Evolutionary conservation across 2,888 invertebrate genomes (phyloP).

Genomic region (Zeuzera pyrina): DNA sequence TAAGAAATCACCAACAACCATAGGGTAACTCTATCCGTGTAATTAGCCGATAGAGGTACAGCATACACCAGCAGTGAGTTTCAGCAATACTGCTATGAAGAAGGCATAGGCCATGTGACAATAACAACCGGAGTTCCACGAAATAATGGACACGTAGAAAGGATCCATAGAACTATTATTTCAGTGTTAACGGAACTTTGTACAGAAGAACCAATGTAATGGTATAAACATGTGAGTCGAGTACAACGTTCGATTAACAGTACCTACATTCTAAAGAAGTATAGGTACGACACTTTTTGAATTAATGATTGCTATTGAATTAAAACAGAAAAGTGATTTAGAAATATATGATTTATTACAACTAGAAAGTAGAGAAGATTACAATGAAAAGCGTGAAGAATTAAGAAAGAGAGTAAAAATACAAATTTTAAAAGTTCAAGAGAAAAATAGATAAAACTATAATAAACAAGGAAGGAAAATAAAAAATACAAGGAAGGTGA

Average conservation of each 20-base stretch:
- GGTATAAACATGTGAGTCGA: conserved; percentile 19
- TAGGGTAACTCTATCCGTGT: conserved; percentile 33
- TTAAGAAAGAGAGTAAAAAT: conserved; percentile 17
- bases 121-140: conserved; percentile 24
- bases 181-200: conserved; percentile 29
- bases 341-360: conserved; percentile 11
- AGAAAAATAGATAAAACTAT: conserved; percentile 12
- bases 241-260: conserved; percentile 13
- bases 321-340: conserved; percentile 19
- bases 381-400: conserved; percentile 17
- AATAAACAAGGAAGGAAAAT: conserved; percentile 10
- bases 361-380: conserved; percentile 22
- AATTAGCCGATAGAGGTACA: conserved; percentile 29
- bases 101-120: conserved; percentile 30
- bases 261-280: conserved; percentile 11
- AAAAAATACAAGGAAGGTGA: conserved; percentile 8
- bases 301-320: conserved; percentile 18
- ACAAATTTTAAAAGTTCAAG: conserved; percentile 15
- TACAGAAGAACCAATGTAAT: conserved; percentile 22
- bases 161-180: conserved; percentile 24
- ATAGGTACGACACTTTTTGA: conserved; percentile 17
- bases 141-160: conserved; percentile 29
- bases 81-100: conserved; percentile 26
- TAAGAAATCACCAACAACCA: conserved; percentile 21
- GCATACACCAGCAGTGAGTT: conserved; percentile 33